Evolutionary conservation across 2,888 invertebrate species (phyloP).

Genomic region (Diploptera punctata): DNA sequence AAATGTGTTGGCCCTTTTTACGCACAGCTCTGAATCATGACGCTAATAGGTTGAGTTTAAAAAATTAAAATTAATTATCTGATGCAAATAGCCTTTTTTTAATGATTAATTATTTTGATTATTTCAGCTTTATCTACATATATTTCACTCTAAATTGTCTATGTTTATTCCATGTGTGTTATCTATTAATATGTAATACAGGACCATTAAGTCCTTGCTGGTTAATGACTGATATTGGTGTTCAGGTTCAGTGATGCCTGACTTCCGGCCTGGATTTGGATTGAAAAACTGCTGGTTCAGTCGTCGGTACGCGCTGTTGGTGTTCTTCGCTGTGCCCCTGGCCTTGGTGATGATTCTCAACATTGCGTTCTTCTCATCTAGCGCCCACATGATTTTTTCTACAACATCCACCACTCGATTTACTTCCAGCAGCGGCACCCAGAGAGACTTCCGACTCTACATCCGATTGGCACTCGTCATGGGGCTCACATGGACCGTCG

Average conservation of each 20-base stretch:
- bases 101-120: too few species aligned
- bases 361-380: constrained; percentile 54
- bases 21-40: too few species aligned
- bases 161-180: too few species aligned
- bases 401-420: constrained; percentile 50
- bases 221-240: too few species aligned
- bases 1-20: too few species aligned
- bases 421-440: constrained; percentile 43
- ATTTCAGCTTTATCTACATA: too few species aligned
- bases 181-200: too few species aligned
- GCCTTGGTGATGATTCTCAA: constrained; percentile 55
- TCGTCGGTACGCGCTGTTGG: constrained; percentile 55
- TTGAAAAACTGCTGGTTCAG: constrained; percentile 59
- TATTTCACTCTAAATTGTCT: too few species aligned
- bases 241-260: constrained; percentile 31
- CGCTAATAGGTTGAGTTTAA: too few species aligned
- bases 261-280: constrained; percentile 51
- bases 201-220: too few species aligned
- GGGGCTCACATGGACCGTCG: constrained; percentile 59
- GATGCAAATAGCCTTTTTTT: too few species aligned
- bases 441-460: constrained; percentile 55
- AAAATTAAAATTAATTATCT: too few species aligned
- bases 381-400: constrained; percentile 55
- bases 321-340: constrained; percentile 60
- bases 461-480: constrained; percentile 57